Evolutionary conservation across 2,113 vertebrate species (phyloP).

Genomic region (Pelvicachromis taeniatus): DNA sequence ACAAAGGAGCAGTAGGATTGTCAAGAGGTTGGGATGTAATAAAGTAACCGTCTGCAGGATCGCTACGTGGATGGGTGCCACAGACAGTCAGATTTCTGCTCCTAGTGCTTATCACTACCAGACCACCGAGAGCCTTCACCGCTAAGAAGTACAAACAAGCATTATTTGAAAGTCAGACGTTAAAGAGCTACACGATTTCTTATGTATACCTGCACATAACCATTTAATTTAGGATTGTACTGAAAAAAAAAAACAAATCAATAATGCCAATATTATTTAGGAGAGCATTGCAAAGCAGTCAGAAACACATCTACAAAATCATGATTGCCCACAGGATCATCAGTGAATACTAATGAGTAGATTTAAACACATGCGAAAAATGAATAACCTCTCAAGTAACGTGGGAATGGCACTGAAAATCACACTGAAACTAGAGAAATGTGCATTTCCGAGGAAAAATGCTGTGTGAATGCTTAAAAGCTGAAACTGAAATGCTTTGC

Average conservation of each 20-base stretch:
- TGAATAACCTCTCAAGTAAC: not conserved
- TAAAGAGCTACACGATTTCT: not conserved
- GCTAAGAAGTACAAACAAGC: conserved; percentile 44
- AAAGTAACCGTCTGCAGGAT: conserved; percentile 64
- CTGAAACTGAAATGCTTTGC: too few species aligned
- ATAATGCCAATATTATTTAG: not conserved
- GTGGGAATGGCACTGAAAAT: not conserved
- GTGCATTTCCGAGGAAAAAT: too few species aligned
- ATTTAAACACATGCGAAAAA: not conserved
- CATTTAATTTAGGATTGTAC: not conserved
- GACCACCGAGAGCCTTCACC: conserved; percentile 69
- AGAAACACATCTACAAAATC: not conserved
- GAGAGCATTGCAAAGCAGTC: not conserved
- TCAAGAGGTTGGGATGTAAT: conserved; percentile 60
- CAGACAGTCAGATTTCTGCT: conserved; percentile 70
- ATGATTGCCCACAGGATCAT: not conserved
- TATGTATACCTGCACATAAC: not conserved
- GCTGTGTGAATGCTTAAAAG: too few species aligned
- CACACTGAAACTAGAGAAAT: too few species aligned
- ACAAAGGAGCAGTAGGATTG: not conserved
- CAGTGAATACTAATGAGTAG: not conserved
- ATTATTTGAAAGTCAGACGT: not conserved
- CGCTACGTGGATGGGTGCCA: conserved; percentile 67
- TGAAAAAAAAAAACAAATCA: not conserved
- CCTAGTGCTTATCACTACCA: conserved; percentile 52